A percentile compares a stretch with the other conserved stretches of the same genome.
Conservation (phyloP, 2,888 invertebrate genomes). For the Julus scanicus region DNA sequence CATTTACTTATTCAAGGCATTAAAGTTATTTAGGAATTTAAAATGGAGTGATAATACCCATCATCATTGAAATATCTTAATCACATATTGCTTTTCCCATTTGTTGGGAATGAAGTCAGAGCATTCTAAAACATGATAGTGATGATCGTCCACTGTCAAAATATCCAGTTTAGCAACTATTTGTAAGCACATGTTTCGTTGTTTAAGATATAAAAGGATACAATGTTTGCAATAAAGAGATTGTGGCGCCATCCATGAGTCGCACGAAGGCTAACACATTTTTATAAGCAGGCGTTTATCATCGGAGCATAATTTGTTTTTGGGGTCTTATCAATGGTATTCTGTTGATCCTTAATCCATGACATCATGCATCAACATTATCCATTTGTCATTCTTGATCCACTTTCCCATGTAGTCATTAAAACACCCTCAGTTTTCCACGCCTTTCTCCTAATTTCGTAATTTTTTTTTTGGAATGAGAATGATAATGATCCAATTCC, state of each 20-base stretch:
- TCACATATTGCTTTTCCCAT: no score
- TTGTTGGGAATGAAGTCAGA: no score
- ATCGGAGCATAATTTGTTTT: background rate
- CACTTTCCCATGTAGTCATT: conserved; percentile 13
- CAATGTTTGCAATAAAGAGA: no score
- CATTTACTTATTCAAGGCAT: no score
- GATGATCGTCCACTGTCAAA: no score
- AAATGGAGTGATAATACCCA: no score
- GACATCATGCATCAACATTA: conserved; percentile 27
- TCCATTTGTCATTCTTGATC: conserved; percentile 42
- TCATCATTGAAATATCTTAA: no score
- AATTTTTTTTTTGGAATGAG: background rate
- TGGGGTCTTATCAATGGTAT: background rate
- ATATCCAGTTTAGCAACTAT: no score
- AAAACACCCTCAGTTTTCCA: conserved; percentile 39
- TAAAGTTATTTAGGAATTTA: no score
- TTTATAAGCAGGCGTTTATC: background rate
- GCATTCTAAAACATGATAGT: no score
- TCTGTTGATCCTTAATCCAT: background rate
- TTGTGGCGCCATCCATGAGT: background rate
- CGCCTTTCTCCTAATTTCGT: conserved; percentile 16
- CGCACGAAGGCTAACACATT: background rate
- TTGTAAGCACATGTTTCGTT: no score
- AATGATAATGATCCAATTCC: conserved; percentile 1
- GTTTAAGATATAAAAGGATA: no score